A percentile compares a stretch with the other conserved stretches of the same genome.
These are phyloP conservation scores for Anguilla rostrata DNA, from an alignment of 2,113 vertebrate species.

Conservation along the genomic window DNA sequence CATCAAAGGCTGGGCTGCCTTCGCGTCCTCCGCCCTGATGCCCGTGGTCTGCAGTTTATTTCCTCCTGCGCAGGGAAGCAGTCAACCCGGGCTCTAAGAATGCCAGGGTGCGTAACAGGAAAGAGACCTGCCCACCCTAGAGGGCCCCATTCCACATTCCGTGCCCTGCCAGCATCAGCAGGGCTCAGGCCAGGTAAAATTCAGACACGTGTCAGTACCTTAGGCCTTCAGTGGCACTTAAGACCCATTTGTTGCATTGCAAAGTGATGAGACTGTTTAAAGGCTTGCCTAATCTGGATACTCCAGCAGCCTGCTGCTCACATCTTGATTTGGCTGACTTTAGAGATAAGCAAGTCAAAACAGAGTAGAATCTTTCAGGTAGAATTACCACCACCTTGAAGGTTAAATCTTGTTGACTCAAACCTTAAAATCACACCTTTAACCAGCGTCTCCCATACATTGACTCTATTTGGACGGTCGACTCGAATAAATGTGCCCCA, in stretches of 20 bases:
- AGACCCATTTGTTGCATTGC: not conserved
- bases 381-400: not conserved
- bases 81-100: not conserved
- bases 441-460: too few relatives aligned
- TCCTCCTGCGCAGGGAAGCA: conserved; percentile 72
- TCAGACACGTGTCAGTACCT: not conserved
- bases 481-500: too few relatives aligned
- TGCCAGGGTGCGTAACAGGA: not conserved
- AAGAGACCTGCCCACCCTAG: not conserved
- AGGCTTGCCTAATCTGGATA: not conserved
- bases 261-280: not conserved
- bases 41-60: conserved; percentile 91
- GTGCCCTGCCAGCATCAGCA: not conserved
- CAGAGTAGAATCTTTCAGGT: not conserved
- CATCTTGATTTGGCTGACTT: not conserved
- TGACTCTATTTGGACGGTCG: too few relatives aligned
- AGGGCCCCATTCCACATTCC: not conserved
- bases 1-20: conserved; percentile 66
- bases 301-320: not conserved
- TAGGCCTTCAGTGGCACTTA: not conserved
- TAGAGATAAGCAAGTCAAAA: not conserved
- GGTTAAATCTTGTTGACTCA: not conserved
- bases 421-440: too few relatives aligned
- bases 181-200: not conserved
- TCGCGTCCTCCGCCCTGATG: conserved; percentile 76